Evolutionary conservation across 2,113 vertebrate genomes (phyloP).

Genomic region (Misgurnus anguillicaudatus): DNA sequence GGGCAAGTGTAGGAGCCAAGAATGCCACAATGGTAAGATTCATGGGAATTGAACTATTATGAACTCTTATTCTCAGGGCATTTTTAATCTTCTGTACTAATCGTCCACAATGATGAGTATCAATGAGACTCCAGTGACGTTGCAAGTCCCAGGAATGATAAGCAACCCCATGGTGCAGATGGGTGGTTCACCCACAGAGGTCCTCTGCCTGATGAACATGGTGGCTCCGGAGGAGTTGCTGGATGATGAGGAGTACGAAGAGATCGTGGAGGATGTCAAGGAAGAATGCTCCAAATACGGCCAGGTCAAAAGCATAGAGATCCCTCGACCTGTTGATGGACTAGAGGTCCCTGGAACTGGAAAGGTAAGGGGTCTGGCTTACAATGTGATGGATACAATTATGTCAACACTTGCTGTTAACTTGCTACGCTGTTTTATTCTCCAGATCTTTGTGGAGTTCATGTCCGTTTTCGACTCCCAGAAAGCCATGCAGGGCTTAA

Average conservation of each 20-base stretch:
- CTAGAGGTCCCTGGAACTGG: conserved; percentile 91
- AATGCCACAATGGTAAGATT: conserved; percentile 87
- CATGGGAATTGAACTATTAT: not conserved
- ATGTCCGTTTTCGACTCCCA: conserved; percentile 91
- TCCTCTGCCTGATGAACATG: conserved; percentile 95
- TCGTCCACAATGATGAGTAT: conserved; percentile 82
- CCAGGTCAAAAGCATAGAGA: conserved; percentile 91
- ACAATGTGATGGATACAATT: not conserved
- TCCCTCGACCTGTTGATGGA: conserved; percentile 89
- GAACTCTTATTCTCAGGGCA: not conserved
- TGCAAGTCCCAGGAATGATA: conserved; percentile 90
- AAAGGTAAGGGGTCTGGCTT: conserved; percentile 74
- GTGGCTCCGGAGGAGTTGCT: conserved; percentile 89
- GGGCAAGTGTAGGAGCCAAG: conserved; percentile 95
- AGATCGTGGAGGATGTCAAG: conserved; percentile 89
- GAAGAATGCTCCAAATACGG: conserved; percentile 94
- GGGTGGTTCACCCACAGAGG: conserved; percentile 89
- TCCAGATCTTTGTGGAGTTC: conserved; percentile 93
- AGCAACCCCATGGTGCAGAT: conserved; percentile 87
- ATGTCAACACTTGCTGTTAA: not conserved
- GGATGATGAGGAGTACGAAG: conserved; percentile 91
- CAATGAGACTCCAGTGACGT: conserved; percentile 91
- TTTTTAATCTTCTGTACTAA: not conserved
- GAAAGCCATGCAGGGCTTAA: conserved; percentile 94
- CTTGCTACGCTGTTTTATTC: not conserved